Conservation (phyloP, 1,140 invertebrate species). For the Trigoniulus corallinus region DNA sequence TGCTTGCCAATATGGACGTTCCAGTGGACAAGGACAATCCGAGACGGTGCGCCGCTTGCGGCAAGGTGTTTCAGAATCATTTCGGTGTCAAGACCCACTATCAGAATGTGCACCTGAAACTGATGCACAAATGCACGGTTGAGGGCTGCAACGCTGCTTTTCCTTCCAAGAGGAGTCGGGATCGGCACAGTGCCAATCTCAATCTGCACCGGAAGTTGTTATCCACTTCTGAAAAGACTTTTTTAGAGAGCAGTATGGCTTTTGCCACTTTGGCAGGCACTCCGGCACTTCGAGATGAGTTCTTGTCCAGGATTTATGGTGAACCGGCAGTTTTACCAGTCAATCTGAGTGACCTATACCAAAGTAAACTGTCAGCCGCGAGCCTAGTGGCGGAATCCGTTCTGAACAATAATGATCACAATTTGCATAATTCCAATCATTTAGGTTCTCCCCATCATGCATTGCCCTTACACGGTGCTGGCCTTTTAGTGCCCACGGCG, state of each 20-base stretch:
- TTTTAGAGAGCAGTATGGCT: constrained; percentile 23
- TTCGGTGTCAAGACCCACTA: constrained; percentile 92
- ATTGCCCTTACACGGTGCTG: background rate
- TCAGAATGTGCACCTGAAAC: constrained; percentile 85
- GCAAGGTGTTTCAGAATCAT: constrained; percentile 84
- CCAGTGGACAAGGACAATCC: constrained; percentile 72
- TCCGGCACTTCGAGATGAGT: constrained; percentile 43
- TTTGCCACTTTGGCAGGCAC: constrained; percentile 17
- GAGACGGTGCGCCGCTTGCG: constrained; percentile 72
- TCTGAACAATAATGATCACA: constrained; percentile 26
- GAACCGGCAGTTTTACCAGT: constrained; percentile 37
- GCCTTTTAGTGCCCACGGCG: background rate
- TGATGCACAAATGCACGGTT: constrained; percentile 90
- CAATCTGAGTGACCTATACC: constrained; percentile 27
- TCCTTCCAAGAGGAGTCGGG: constrained; percentile 81
- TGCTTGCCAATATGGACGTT: constrained; percentile 29
- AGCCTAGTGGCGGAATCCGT: constrained; percentile 23
- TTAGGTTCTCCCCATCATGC: constrained; percentile 2
- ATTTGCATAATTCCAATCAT: constrained; percentile 18
- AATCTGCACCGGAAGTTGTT: constrained; percentile 78
- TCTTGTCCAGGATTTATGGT: constrained; percentile 62
- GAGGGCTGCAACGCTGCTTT: constrained; percentile 93
- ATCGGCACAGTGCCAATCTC: constrained; percentile 79
- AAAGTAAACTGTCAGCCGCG: constrained; percentile 27
- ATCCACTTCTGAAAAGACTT: constrained; percentile 40